Conservation (phyloP, 2,888 invertebrate species). For the Tupiocoris notatus region DNA sequence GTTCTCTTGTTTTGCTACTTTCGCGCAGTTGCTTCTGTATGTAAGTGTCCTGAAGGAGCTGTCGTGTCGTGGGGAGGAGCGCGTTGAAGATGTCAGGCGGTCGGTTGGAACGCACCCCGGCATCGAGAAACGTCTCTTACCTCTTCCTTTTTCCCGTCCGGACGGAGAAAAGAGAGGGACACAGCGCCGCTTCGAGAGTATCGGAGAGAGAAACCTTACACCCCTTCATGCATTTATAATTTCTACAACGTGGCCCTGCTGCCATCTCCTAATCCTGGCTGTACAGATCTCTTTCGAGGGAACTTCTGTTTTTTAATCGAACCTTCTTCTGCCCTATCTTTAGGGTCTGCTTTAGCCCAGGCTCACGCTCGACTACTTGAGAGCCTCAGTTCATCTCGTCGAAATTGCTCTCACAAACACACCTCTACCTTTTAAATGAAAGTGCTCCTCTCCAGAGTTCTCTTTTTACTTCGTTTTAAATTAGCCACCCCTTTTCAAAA, state of each 20-base stretch:
- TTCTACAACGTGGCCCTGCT: constrained; percentile 1
- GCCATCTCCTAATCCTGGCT: not conserved
- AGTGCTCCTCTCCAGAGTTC: not conserved
- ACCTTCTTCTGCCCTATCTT: not conserved
- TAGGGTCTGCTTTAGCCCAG: not conserved
- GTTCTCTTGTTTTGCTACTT: constrained; percentile 20
- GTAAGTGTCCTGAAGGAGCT: constrained; percentile 5
- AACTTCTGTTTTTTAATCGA: constrained; percentile 22
- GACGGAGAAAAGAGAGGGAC: no score
- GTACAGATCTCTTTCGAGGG: constrained; percentile 12
- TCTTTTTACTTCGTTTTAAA: not conserved
- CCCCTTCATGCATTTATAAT: constrained; percentile 16
- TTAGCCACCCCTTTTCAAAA: not conserved
- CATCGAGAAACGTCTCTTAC: no score
- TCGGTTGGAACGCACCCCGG: no score
- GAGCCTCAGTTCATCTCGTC: no score
- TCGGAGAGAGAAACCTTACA: no score
- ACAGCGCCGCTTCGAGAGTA: no score
- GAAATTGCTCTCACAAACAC: constrained; percentile 2
- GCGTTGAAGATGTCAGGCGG: constrained; percentile 23
- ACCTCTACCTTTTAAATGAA: constrained; percentile 16
- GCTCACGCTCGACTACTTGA: not conserved
- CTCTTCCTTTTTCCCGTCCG: no score
- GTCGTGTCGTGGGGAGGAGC: constrained; percentile 6
- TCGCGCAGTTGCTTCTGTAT: constrained; percentile 15